Base-by-base conservation (phyloP, 2,113 vertebrate species). In the Platysternon megacephalum region DNA sequence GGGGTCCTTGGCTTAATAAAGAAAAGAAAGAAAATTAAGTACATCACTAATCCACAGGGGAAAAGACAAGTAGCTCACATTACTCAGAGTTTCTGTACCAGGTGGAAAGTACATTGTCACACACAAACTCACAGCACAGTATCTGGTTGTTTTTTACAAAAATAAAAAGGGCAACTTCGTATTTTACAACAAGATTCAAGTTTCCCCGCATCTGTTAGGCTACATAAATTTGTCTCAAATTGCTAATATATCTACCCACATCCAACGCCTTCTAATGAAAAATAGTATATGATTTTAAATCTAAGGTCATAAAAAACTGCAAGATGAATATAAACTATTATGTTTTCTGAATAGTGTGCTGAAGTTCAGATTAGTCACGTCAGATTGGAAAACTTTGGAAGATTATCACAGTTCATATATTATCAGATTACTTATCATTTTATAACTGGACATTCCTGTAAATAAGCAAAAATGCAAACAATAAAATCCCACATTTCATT, bases 1-100 rank as follows among this genome's bases (percentile, higher is more conserved):
- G 98, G 44, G 99, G 98, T 95, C 99, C 98, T 98, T 98, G 98
- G 95, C 99, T 99, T 98, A 94, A 98, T 93, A 96, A 97, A 96
- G 58, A 78, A 97, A 89, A 96, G 95, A 88, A 85, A 94, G 91
- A 96, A 93, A 93, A 24, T 39, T 80, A 95, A 81, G 53, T 51
- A 90, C 3, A 52, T 96, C 84, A 96, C 81, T 91, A 58, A 53
- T 87, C 86, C 68, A 88, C 91, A 81, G 79, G 42, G 95, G 29
- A 90, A 58, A 89, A 76, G 93, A 61, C 42, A 91, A 83, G 11
- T 8, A 90, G 82, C 28, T 53, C 91, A 65, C 8, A 82, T 44
- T 5, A 86, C 3, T 5, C 22, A 91, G 48, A 94, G 91, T 51
- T 53, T 91, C 14, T 28, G 21, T 26, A 28, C 10, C 9, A 26